Conservation (phyloP, 2,888 invertebrate genomes). For the Atrina japonica region DNA sequence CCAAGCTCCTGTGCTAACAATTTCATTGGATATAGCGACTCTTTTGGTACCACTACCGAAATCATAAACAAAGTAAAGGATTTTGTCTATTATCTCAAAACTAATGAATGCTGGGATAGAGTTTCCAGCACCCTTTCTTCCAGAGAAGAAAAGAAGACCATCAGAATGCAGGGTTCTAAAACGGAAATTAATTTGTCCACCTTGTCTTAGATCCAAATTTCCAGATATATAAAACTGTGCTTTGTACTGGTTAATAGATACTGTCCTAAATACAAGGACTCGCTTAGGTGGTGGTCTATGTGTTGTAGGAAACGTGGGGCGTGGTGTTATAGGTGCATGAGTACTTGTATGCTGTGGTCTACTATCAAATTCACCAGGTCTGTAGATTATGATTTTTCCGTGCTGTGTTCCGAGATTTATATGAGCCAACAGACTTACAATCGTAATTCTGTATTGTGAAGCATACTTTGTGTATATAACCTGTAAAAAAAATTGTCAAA, state of each 20-base stretch:
- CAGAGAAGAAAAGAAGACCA: slow-evolving; percentile 70
- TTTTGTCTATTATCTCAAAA: slow-evolving; percentile 76
- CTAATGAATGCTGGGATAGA: slow-evolving; percentile 64
- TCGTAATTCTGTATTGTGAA: slow-evolving; percentile 7
- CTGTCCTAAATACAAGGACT: slow-evolving; percentile 23
- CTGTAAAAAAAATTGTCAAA: slow-evolving; percentile 11
- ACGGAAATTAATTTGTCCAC: slow-evolving; percentile 66
- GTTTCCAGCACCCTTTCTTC: slow-evolving; percentile 35
- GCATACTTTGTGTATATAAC: slow-evolving; percentile 32
- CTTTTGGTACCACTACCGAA: slow-evolving; percentile 66
- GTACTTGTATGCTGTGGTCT: slow-evolving; percentile 23
- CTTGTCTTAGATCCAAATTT: slow-evolving; percentile 49
- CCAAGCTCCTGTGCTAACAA: slow-evolving; percentile 72
- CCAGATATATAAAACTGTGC: slow-evolving; percentile 23
- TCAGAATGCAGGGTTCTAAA: slow-evolving; percentile 74
- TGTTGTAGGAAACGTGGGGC: slow-evolving; percentile 18
- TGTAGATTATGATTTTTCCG: slow-evolving; percentile 15
- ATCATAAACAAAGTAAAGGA: slow-evolving; percentile 73
- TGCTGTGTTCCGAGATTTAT: slow-evolving; percentile 3
- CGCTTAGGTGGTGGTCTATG: slow-evolving; percentile 12
- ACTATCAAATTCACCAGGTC: slow-evolving; percentile 15
- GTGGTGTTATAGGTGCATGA: not conserved
- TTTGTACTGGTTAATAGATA: slow-evolving; percentile 19
- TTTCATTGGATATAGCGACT: slow-evolving; percentile 56
- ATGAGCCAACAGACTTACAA: slow-evolving; percentile 24